These are phyloP conservation scores for Drosophila mojavensis DNA, from an alignment of 1,140 invertebrate genomes.

Conservation along the genomic window DNA sequence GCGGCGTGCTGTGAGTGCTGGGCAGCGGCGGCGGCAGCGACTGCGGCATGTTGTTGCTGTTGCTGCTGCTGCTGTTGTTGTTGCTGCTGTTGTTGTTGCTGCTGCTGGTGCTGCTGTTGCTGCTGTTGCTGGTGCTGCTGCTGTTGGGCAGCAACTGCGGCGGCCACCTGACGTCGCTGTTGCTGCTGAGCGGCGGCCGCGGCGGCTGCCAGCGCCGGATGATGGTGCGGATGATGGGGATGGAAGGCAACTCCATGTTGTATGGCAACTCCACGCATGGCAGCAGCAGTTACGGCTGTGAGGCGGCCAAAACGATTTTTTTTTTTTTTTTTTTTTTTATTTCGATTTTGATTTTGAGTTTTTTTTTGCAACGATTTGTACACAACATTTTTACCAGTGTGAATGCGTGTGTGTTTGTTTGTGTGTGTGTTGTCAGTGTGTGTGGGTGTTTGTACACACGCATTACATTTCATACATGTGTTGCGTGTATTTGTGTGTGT, in stretches of 20 bases:
- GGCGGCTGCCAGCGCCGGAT: constrained; percentile 87
- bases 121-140: constrained; percentile 86
- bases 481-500: constrained; percentile 46
- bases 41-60: constrained; percentile 57
- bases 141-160: constrained; percentile 88
- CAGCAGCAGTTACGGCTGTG: constrained; percentile 86
- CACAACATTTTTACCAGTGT: constrained; percentile 74
- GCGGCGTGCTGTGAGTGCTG: constrained; percentile 61
- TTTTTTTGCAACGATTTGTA: constrained; percentile 74
- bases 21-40: constrained; percentile 60
- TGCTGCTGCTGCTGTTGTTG: constrained; percentile 86
- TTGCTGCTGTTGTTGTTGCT: constrained; percentile 86
- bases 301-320: constrained; percentile 52
- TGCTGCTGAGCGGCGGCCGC: constrained; percentile 86
- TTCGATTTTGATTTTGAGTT: constrained; percentile 40
- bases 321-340: constrained; percentile 18
- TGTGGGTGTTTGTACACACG: constrained; percentile 39
- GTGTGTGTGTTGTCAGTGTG: constrained; percentile 36
- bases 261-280: constrained; percentile 88
- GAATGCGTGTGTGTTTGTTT: constrained; percentile 21
- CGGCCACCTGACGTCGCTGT: constrained; percentile 86
- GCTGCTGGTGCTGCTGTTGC: constrained; percentile 51
- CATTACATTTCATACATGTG: constrained; percentile 24
- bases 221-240: constrained; percentile 85
- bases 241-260: constrained; percentile 87